phyloP scores from a whole-genome alignment of 1,140 invertebrate species.

The Propsilocerus akamusi region DNA sequence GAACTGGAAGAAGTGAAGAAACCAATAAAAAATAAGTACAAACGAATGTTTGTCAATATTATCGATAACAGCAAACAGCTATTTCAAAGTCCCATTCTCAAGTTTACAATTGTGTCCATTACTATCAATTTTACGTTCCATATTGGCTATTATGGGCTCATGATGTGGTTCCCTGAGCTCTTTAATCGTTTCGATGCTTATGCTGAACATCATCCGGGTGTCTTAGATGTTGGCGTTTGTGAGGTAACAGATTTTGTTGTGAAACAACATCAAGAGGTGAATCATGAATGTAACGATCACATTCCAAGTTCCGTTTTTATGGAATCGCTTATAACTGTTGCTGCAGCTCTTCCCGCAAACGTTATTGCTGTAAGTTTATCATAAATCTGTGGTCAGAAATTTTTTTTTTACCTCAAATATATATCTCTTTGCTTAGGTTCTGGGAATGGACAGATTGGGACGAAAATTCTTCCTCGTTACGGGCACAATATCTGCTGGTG shows the following conservation, averaged over 20 bases:
- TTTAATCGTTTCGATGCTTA: conserved; percentile 73
- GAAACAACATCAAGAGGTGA: conserved; percentile 32
- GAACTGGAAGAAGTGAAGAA: conserved; percentile 31
- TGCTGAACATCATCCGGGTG: conserved; percentile 34
- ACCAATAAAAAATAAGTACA: conserved; percentile 37
- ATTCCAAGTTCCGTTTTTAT: conserved; percentile 61
- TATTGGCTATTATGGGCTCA: conserved; percentile 73
- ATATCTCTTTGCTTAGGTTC: conserved; percentile 1
- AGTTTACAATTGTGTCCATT: conserved; percentile 65
- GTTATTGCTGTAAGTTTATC: conserved; percentile 46
- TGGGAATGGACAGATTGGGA: conserved; percentile 56
- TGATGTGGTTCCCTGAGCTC: conserved; percentile 85
- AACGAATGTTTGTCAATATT: conserved; percentile 52
- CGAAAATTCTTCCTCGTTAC: conserved; percentile 78
- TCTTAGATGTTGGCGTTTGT: conserved; percentile 47
- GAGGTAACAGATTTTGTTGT: conserved; percentile 58
- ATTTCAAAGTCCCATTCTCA: conserved; percentile 57
- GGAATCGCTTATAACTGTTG: conserved; percentile 69
- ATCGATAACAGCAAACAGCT: conserved; percentile 60
- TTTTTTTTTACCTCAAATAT: not conserved
- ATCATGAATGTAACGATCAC: conserved; percentile 41
- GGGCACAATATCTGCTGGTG: conserved; percentile 66
- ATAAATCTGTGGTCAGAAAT: conserved; percentile 25
- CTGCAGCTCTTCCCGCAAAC: conserved; percentile 66
- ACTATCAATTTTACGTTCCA: conserved; percentile 77